Percentiles rank a stretch among this genome's conserved stretches.
Evolutionary conservation across 2,113 vertebrate species (phyloP).

Genomic region (Archilochus colubris): DNA sequence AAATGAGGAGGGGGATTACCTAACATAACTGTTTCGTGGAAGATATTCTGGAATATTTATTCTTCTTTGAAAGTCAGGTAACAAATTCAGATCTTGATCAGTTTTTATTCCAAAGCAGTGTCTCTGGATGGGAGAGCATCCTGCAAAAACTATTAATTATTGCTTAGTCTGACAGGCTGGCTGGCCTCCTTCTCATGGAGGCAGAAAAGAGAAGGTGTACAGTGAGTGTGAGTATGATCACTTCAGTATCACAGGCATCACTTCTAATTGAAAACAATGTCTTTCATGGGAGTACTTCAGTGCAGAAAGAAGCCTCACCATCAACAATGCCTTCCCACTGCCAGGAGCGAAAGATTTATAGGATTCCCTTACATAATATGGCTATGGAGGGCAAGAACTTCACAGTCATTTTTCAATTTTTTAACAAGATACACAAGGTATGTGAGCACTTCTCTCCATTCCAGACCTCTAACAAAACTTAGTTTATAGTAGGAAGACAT

Average conservation of each 20-base stretch:
- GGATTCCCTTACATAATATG: rapidly evolving
- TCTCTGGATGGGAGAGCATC: rapidly evolving
- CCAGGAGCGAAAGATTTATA: background rate
- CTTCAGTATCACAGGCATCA: background rate
- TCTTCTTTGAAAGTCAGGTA: background rate
- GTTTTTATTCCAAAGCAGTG: background rate
- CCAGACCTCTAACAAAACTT: background rate
- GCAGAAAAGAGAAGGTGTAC: rapidly evolving
- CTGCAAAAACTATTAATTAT: background rate
- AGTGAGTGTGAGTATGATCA: rapidly evolving
- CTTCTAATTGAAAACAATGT: background rate
- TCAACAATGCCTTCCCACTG: background rate
- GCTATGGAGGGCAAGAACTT: background rate
- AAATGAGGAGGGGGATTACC: background rate
- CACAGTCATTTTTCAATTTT: background rate
- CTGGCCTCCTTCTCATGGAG: background rate
- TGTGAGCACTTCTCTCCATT: background rate
- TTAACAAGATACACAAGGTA: background rate
- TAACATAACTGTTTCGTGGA: background rate
- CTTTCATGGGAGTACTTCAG: background rate
- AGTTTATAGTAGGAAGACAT: background rate
- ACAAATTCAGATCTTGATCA: background rate
- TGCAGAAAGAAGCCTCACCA: background rate
- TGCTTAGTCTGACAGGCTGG: background rate
- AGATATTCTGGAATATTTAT: background rate